Evolutionary conservation across 2,797 vertebrate genomes (phyloP).

Genomic region (Tapera naevia): DNA sequence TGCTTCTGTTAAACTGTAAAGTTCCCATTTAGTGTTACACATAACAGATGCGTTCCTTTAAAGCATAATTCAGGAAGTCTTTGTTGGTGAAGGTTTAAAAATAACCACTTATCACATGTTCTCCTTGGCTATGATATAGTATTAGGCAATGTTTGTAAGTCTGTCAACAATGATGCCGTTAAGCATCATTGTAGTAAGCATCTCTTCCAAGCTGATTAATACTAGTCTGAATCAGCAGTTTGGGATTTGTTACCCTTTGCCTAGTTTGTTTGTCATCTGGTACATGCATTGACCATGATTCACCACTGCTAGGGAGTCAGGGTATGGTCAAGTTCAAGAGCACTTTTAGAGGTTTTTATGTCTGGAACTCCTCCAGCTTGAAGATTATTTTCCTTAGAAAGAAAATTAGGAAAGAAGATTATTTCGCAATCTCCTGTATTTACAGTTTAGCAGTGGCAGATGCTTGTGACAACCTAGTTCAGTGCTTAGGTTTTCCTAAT

Average conservation of each 20-base stretch:
- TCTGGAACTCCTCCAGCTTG: not conserved
- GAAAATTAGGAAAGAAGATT: not conserved
- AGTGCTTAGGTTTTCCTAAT: not conserved
- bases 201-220: not conserved
- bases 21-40: not conserved
- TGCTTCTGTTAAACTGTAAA: not conserved
- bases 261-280: not conserved
- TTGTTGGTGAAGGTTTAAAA: not conserved
- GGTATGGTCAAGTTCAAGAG: not conserved
- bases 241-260: not conserved
- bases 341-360: not conserved
- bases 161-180: not conserved
- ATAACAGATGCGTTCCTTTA: not conserved
- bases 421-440: not conserved
- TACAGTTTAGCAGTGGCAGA: not conserved
- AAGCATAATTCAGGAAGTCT: not conserved
- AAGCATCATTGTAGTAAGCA: not conserved
- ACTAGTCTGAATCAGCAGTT: constrained; percentile 14
- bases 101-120: not conserved
- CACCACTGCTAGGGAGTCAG: not conserved
- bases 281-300: not conserved
- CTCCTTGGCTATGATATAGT: not conserved
- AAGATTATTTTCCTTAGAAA: constrained; percentile 29
- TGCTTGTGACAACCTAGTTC: not conserved
- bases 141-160: not conserved